Conservation (phyloP, 2,113 vertebrate species). For the Zingel zingel region DNA sequence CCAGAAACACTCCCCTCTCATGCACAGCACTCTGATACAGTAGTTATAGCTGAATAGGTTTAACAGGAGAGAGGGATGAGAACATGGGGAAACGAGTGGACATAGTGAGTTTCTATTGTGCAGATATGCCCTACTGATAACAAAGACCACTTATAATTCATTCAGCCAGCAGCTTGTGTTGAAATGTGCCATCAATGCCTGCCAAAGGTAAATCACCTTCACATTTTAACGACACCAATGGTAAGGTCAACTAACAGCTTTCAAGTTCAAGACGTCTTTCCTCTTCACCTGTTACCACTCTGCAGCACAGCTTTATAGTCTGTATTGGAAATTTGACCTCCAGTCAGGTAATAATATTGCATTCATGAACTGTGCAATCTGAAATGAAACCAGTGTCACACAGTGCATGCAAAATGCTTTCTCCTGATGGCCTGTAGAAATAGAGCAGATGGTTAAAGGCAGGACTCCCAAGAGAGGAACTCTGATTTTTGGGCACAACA, state of each 20-base stretch:
- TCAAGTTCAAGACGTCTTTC: background rate
- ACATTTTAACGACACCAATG: background rate
- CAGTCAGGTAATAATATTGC: constrained; percentile 21
- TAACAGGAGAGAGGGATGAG: constrained; percentile 12
- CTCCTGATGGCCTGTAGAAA: constrained; percentile 1
- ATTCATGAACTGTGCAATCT: constrained; percentile 24
- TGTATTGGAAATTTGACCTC: constrained; percentile 5
- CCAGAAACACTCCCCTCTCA: constrained; percentile 1
- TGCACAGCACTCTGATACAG: constrained; percentile 13
- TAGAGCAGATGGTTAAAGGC: constrained; percentile 34
- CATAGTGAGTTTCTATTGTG: background rate
- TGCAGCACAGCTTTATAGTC: background rate
- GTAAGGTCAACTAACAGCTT: background rate
- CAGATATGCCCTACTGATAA: background rate
- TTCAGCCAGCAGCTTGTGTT: background rate
- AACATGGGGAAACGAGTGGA: constrained; percentile 2
- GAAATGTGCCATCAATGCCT: background rate
- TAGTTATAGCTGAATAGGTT: background rate
- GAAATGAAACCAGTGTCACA: constrained; percentile 26
- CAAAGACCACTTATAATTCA: background rate
- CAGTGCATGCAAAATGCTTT: background rate
- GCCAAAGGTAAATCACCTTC: background rate
- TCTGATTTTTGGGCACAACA: background rate
- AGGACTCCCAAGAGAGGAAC: background rate
- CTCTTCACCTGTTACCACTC: background rate